phyloP scores from a whole-genome alignment of 2,797 vertebrate species.

The Cuniculus paca region DNA sequence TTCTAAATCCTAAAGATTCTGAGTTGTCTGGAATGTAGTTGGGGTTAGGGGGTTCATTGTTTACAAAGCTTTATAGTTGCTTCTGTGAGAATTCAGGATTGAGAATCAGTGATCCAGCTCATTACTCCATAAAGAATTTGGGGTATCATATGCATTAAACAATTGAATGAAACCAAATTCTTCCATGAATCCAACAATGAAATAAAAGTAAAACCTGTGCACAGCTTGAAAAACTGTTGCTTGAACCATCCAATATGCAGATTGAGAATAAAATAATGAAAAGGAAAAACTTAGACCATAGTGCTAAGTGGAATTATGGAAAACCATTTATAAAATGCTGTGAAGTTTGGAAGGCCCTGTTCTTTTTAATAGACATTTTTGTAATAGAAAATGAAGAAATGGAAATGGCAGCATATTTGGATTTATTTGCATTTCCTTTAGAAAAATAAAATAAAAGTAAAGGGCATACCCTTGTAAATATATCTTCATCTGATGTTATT shows the following conservation, averaged over 20 bases:
- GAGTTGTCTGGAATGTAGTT: background rate
- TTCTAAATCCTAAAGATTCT: slow-evolving; percentile 2
- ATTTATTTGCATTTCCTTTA: slow-evolving; percentile 80
- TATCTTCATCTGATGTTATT: slow-evolving; percentile 87
- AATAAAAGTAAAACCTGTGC: slow-evolving; percentile 60
- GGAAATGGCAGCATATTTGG: slow-evolving; percentile 79
- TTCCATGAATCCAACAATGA: slow-evolving; percentile 23
- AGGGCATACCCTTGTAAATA: slow-evolving; percentile 80
- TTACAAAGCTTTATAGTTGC: slow-evolving; percentile 16
- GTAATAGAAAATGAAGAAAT: slow-evolving; percentile 69
- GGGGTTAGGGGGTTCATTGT: background rate
- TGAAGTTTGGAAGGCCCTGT: slow-evolving; percentile 37
- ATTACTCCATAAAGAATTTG: slow-evolving; percentile 15
- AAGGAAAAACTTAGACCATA: slow-evolving; percentile 44
- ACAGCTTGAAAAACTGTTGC: slow-evolving; percentile 52
- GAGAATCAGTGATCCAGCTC: slow-evolving; percentile 25
- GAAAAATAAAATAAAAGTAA: slow-evolving; percentile 82
- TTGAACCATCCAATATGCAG: slow-evolving; percentile 53
- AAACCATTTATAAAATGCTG: slow-evolving; percentile 64
- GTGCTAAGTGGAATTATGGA: slow-evolving; percentile 46
- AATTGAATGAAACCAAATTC: slow-evolving; percentile 41
- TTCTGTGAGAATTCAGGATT: background rate
- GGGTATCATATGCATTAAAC: background rate
- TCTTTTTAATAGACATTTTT: slow-evolving; percentile 75
- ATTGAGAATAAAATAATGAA: slow-evolving; percentile 68